Evolutionary conservation across 2,113 vertebrate species (phyloP).

Genomic region (Myrmophylax atrothorax): DNA sequence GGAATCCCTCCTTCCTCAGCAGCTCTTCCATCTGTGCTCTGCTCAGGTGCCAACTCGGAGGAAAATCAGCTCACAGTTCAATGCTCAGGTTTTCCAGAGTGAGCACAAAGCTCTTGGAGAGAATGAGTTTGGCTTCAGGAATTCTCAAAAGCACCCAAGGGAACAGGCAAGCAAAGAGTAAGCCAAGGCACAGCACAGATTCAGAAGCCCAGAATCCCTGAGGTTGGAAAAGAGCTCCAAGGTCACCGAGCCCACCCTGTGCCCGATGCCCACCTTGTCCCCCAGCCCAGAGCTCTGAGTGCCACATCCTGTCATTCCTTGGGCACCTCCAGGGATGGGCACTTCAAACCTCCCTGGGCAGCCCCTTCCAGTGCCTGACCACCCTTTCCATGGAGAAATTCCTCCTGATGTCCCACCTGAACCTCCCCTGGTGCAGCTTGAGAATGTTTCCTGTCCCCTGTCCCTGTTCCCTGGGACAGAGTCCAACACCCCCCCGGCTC

Average conservation of each 20-base stretch:
- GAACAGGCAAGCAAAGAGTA: not conserved
- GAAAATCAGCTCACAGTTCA: not conserved
- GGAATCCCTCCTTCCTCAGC: not conserved
- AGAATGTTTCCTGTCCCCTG: not conserved
- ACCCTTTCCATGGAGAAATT: not conserved
- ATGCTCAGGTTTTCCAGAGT: not conserved
- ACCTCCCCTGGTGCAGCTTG: not conserved
- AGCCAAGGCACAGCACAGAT: not conserved
- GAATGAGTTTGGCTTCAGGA: not conserved
- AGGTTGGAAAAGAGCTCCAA: not conserved
- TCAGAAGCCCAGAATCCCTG: not conserved
- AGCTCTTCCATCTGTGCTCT: not conserved
- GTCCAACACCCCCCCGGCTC: not conserved
- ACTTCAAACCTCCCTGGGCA: not conserved
- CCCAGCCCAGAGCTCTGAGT: not conserved
- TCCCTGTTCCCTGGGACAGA: not conserved
- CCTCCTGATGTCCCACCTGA: not conserved
- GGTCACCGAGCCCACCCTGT: not conserved
- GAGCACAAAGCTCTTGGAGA: not conserved
- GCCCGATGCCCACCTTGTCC: not conserved
- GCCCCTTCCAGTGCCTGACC: not conserved
- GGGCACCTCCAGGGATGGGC: not conserved
- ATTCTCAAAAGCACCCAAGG: not conserved
- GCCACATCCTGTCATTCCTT: not conserved
- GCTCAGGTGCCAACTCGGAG: not conserved